A percentile compares a stretch with the other conserved stretches of the same genome.
phyloP scores from a whole-genome alignment of 2,113 vertebrate species.

The Ceyx margarethae region DNA sequence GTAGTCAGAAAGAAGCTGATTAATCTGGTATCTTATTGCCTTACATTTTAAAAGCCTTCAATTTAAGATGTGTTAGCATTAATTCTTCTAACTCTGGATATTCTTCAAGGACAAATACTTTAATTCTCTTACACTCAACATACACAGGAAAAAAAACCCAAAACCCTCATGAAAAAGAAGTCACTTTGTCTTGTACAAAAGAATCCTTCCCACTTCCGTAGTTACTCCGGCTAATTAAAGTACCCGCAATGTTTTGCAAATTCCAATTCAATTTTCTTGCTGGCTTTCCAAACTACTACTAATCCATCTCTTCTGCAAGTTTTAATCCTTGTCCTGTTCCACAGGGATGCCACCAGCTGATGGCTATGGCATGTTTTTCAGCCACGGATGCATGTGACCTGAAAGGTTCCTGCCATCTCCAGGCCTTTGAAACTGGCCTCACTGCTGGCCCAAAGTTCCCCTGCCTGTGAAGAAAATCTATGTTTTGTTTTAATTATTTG shows the following conservation, averaged over 20 bases:
- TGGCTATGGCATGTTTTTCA: background rate
- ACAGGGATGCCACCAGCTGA: background rate
- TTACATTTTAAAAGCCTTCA: no score
- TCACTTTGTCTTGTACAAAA: background rate
- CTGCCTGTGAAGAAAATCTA: background rate
- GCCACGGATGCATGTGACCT: background rate
- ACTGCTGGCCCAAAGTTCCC: background rate
- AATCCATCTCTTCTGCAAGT: background rate
- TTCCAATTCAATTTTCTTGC: background rate
- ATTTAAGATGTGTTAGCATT: background rate
- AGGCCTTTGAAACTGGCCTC: background rate
- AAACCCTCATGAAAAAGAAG: background rate
- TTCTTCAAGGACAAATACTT: background rate
- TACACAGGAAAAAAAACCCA: background rate
- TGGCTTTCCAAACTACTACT: background rate
- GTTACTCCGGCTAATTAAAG: background rate
- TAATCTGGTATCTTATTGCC: background rate
- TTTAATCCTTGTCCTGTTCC: background rate
- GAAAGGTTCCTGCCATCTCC: background rate
- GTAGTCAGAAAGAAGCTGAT: background rate
- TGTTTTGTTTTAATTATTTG: conserved; percentile 31
- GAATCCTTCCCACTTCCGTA: background rate
- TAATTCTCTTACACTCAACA: background rate
- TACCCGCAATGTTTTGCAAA: background rate
- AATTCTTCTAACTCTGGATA: background rate